Percentiles rank a stretch among this genome's conserved stretches.
Conservation (phyloP, 1,140 invertebrate species). For the Pygmarrhopalites habei region DNA sequence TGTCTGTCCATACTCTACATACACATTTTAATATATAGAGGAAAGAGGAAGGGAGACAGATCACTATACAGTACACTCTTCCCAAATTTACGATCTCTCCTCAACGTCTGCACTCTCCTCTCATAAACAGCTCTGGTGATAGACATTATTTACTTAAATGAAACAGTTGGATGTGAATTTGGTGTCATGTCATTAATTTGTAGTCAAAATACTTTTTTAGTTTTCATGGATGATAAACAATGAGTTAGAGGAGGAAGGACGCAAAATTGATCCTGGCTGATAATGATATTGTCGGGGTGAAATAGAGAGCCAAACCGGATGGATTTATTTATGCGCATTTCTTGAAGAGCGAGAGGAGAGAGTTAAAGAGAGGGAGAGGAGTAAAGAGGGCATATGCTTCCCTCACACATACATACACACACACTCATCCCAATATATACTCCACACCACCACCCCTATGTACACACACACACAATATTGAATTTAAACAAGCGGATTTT, state of each 20-base stretch:
- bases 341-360: no score
- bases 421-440: no score
- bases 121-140: constrained; percentile 6
- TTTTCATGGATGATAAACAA: constrained; percentile 6
- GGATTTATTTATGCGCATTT: constrained; percentile 4
- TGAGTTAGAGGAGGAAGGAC: not conserved
- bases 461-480: no score
- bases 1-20: not conserved
- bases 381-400: no score
- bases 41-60: not conserved
- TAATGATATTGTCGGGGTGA: no score
- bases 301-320: not conserved
- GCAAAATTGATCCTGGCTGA: no score
- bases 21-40: not conserved
- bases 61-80: not conserved
- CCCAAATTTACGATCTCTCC: constrained; percentile 9
- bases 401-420: no score
- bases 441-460: no score
- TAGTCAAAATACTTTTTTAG: constrained; percentile 10
- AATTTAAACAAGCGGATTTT: no score
- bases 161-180: constrained; percentile 5
- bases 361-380: no score
- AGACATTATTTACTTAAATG: constrained; percentile 15
- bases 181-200: constrained; percentile 13
- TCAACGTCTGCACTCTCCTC: constrained; percentile 7